Conservation (phyloP, 2,797 vertebrate species). For the Rhincodon typus region DNA sequence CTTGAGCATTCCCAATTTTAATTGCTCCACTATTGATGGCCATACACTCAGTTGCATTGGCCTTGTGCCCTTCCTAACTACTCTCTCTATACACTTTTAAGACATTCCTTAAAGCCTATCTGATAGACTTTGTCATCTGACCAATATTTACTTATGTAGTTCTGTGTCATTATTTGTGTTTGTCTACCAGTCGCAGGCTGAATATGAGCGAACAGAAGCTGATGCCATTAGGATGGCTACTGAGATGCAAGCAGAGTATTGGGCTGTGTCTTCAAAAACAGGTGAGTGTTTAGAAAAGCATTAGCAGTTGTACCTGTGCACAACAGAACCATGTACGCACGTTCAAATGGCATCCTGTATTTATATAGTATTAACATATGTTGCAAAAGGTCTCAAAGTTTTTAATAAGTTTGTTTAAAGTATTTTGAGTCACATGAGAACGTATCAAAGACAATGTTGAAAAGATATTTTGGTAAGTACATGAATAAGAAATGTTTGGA, state of each 20-base stretch:
- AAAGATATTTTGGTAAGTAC: no score
- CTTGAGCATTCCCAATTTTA: background rate
- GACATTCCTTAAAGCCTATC: background rate
- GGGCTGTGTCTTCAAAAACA: constrained; percentile 83
- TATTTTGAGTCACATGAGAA: background rate
- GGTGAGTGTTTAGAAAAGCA: constrained; percentile 53
- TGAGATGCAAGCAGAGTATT: constrained; percentile 81
- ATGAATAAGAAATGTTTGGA: no score
- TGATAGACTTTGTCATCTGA: background rate
- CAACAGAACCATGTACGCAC: background rate
- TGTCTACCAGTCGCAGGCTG: constrained; percentile 62
- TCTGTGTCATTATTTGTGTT: background rate
- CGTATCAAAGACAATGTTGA: background rate
- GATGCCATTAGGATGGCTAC: constrained; percentile 70
- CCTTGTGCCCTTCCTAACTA: background rate
- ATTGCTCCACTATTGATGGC: background rate
- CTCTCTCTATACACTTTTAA: background rate
- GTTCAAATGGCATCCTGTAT: background rate
- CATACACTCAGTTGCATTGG: background rate
- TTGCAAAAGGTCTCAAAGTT: background rate
- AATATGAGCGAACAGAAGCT: constrained; percentile 65
- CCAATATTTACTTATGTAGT: background rate
- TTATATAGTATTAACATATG: background rate
- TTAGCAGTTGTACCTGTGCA: background rate
- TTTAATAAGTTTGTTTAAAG: background rate